phyloP scores from a whole-genome alignment of 1,140 invertebrate species.

The Hypsibius dujardini region DNA sequence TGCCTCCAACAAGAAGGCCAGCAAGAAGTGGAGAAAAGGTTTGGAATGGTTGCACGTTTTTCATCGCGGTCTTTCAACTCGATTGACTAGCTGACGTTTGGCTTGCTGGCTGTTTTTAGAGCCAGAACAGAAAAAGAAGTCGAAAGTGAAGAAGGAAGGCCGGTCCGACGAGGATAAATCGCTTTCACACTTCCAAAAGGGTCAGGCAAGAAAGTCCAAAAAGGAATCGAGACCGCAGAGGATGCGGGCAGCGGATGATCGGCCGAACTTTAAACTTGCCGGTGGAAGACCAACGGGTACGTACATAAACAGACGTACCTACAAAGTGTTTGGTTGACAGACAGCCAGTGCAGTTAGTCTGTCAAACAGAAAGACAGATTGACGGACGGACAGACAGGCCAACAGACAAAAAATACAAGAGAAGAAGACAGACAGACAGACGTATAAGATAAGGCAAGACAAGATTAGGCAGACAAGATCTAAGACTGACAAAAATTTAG shows the following conservation, averaged over 20 bases:
- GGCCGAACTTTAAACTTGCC: slow-evolving; percentile 1
- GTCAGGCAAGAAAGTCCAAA: background rate
- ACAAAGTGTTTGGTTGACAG: no score
- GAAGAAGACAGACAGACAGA: no score
- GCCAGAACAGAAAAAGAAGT: background rate
- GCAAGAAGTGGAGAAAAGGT: slow-evolving; percentile 14
- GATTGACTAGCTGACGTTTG: background rate
- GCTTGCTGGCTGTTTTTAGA: background rate
- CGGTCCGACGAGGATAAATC: background rate
- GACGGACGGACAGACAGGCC: no score
- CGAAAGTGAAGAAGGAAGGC: background rate
- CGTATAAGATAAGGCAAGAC: no score
- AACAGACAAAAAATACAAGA: no score
- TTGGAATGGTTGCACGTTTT: no score
- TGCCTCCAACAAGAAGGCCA: background rate
- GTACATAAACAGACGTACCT: no score
- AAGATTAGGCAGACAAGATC: no score
- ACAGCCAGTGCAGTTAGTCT: no score
- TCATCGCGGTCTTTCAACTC: background rate
- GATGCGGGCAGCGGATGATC: background rate
- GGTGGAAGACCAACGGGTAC: no score
- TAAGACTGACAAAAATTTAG: no score
- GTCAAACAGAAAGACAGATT: no score
- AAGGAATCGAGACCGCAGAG: background rate
- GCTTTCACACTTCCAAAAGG: background rate